A percentile compares a stretch with the other conserved stretches of the same genome.
Conservation (phyloP, 2,888 invertebrate species). For the Apamea sordens region DNA sequence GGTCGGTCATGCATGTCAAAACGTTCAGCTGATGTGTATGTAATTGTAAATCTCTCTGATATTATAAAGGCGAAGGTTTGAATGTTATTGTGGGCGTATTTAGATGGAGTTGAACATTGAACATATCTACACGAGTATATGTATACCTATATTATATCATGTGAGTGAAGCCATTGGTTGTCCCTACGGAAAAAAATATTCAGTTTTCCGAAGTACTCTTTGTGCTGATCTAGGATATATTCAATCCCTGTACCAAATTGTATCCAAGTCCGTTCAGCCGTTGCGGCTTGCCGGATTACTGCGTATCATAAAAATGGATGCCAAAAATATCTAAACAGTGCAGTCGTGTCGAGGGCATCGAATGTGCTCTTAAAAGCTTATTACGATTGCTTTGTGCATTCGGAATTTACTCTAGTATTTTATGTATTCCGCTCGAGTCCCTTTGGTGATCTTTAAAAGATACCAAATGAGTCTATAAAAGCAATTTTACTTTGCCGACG, state of each 20-base stretch:
- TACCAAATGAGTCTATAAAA: slow-evolving; percentile 15
- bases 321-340: slow-evolving; percentile 55
- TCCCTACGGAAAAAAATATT: background rate
- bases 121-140: background rate
- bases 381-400: slow-evolving; percentile 54
- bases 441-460: slow-evolving; percentile 42
- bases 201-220: slow-evolving; percentile 4
- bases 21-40: slow-evolving; percentile 69
- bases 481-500: slow-evolving; percentile 11
- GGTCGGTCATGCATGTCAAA: slow-evolving; percentile 73
- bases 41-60: slow-evolving; percentile 44
- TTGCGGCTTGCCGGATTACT: slow-evolving; percentile 42
- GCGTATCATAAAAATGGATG: slow-evolving; percentile 54
- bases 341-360: slow-evolving; percentile 39
- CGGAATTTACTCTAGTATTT: slow-evolving; percentile 56
- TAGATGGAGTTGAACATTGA: background rate
- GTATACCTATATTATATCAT: background rate
- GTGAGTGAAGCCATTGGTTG: background rate
- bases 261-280: slow-evolving; percentile 28
- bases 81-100: slow-evolving; percentile 4
- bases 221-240: slow-evolving; percentile 15
- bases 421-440: slow-evolving; percentile 35
- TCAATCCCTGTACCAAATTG: slow-evolving; percentile 34
- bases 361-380: slow-evolving; percentile 46
- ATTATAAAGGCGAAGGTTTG: slow-evolving; percentile 23